Evolutionary conservation across 2,797 vertebrate genomes (phyloP).

Genomic region (Microtus agrestis): DNA sequence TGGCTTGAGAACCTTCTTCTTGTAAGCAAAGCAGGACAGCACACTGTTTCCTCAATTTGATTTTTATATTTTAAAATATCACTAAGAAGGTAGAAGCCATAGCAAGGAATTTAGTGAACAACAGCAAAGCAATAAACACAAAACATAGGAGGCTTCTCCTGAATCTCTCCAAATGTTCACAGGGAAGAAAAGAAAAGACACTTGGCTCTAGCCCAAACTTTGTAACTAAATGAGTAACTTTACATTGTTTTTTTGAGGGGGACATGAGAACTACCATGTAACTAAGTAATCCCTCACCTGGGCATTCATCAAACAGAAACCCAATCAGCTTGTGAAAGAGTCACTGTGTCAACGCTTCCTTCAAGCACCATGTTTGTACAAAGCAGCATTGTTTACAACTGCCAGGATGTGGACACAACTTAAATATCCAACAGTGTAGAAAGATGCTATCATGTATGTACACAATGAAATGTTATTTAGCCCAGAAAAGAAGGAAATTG

Average conservation of each 20-base stretch:
- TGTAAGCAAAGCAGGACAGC: not conserved
- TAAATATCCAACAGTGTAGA: not conserved
- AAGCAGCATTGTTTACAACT: not conserved
- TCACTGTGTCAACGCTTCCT: not conserved
- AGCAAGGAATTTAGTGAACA: not conserved
- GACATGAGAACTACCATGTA: not conserved
- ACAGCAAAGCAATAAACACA: not conserved
- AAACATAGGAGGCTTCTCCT: not conserved
- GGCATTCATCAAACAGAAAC: not conserved
- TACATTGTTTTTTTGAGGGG: slow-evolving; percentile 17
- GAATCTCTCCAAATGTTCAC: not conserved
- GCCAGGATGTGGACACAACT: not conserved
- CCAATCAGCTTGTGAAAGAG: not conserved
- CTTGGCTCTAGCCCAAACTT: not conserved
- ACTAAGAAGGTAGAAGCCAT: slow-evolving; percentile 1
- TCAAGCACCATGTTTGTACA: not conserved
- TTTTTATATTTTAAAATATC: slow-evolving; percentile 40
- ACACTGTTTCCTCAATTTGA: not conserved
- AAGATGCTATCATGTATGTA: not conserved
- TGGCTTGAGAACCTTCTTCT: not conserved
- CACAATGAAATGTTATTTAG: not conserved
- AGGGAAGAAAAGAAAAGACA: not conserved
- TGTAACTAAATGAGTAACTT: slow-evolving; percentile 60
- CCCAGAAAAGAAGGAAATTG: not conserved
- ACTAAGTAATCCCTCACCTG: not conserved